Base-by-base conservation (phyloP, 2,113 vertebrate genomes). In the Mus spicilegus region DNA sequence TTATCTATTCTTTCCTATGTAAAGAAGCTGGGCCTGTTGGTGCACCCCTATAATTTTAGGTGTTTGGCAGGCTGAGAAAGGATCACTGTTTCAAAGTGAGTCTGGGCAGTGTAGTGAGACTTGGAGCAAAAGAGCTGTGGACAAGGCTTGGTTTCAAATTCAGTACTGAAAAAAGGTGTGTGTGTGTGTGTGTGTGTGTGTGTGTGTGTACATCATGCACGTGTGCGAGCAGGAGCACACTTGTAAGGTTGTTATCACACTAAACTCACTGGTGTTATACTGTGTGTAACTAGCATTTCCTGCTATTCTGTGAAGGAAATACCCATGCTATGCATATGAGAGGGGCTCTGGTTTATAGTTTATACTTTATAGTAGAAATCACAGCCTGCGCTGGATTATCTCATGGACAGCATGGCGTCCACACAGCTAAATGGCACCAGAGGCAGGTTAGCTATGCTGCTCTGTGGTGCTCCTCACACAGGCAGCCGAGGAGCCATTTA, bases 281-380 rank as follows among this genome's bases (percentile, higher is more conserved):
- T 46, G 19, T 63, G 6, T 77, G 12, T 17, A 88, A 89, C 51
- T 24, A 91, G 75, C 67, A 65, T 96, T 87, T 96, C 86, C 73
- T n/a, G 63, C 33, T 75, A 11, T n/a, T 73, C 46, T 49, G 84
- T 17, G 51, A 72, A 67, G 7, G 51, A 10, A 63, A 70, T 9
- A 28, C 26, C 69, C 65, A 92, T 24, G 30, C 46, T 77, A 17
- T 46, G 36, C 78, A 77, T 42, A 81, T 36, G 39, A 94, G 4
- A 13, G 42, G 8, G 33, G 46, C 26, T 86, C n/a, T 5, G 51
- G 92, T 22, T 73, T 28, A 33, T 69, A 69, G n/a, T 22, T 77
- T 24, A 67, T 30, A 65, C 33, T 12, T 42, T 61, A 67, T 1
- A 77, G 58, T 26, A 73, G 82, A 19, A 72, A 26, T 9, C 26